phyloP scores from a whole-genome alignment of 2,888 invertebrate species.

The Operophtera brumata region DNA sequence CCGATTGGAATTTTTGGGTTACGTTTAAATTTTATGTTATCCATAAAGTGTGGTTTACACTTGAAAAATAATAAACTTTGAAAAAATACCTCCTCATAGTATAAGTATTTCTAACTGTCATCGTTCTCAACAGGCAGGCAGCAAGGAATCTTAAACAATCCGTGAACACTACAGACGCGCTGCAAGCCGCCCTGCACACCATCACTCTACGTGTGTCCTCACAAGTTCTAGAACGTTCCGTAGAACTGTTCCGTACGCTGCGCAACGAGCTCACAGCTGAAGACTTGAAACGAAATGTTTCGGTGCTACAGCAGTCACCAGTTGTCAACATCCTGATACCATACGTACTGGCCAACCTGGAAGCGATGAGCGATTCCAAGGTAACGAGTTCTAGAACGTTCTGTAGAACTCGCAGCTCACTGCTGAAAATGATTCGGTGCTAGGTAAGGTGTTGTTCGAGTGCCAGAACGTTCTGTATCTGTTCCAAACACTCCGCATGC shows the following conservation, averaged over 20 bases:
- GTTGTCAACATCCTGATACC: slow-evolving; percentile 90
- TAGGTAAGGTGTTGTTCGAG: no score
- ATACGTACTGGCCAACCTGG: slow-evolving; percentile 91
- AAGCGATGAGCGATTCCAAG: slow-evolving; percentile 90
- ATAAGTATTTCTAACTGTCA: no score
- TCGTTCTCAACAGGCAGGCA: slow-evolving; percentile 25
- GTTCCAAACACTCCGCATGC: no score
- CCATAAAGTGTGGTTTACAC: no score
- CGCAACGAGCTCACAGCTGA: slow-evolving; percentile 83
- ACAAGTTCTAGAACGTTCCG: slow-evolving; percentile 87
- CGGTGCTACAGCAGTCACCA: slow-evolving; percentile 66
- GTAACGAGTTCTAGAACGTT: slow-evolving; percentile 56
- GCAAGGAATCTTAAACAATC: slow-evolving; percentile 43
- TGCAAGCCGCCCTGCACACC: slow-evolving; percentile 53
- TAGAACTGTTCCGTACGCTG: slow-evolving; percentile 88
- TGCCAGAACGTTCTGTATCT: no score
- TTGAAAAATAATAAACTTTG: no score
- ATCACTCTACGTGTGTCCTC: slow-evolving; percentile 87
- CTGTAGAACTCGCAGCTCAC: neutral
- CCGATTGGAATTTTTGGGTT: no score
- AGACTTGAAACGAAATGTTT: slow-evolving; percentile 58
- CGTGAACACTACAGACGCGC: slow-evolving; percentile 51
- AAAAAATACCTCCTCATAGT: no score
- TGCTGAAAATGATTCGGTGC: no score
- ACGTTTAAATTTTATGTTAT: no score